These are phyloP conservation scores for Tokudaia muenninki DNA, from an alignment of 2,797 vertebrate genomes.

Conservation along the genomic window DNA sequence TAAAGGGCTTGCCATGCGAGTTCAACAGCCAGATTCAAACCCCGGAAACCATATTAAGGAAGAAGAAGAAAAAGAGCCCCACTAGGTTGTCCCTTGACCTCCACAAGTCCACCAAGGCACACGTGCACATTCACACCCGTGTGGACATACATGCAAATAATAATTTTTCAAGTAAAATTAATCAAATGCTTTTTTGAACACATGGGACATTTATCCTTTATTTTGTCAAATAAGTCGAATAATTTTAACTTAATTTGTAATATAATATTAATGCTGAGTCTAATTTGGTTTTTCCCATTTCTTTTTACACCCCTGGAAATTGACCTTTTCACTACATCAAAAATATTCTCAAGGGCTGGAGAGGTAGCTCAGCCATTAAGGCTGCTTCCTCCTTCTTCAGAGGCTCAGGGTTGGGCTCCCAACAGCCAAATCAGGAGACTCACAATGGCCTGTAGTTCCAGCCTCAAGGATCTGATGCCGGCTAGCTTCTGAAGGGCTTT, in stretches of 20 bases:
- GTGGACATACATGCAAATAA: neutral
- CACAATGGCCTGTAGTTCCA: neutral
- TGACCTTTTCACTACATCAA: slow-evolving; percentile 16
- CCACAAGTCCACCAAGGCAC: neutral
- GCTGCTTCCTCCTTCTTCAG: too few relatives aligned
- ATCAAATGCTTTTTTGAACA: neutral
- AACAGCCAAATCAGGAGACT: neutral
- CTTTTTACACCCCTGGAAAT: neutral
- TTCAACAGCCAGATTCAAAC: neutral
- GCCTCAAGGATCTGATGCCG: too few relatives aligned
- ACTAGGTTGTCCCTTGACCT: neutral
- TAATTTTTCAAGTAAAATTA: neutral
- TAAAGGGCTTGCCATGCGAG: neutral
- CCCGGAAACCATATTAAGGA: neutral
- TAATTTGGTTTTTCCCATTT: neutral
- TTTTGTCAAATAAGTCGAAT: neutral
- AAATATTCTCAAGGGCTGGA: neutral
- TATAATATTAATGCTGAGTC: neutral
- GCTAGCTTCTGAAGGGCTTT: neutral
- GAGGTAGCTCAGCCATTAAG: neutral
- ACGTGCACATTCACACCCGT: neutral
- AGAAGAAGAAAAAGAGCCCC: neutral
- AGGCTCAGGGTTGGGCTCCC: neutral
- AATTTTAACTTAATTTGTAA: slow-evolving; percentile 1
- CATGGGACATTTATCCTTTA: neutral